phyloP scores from a whole-genome alignment of 2,888 invertebrate species.

The Agonopterix heracliana region DNA sequence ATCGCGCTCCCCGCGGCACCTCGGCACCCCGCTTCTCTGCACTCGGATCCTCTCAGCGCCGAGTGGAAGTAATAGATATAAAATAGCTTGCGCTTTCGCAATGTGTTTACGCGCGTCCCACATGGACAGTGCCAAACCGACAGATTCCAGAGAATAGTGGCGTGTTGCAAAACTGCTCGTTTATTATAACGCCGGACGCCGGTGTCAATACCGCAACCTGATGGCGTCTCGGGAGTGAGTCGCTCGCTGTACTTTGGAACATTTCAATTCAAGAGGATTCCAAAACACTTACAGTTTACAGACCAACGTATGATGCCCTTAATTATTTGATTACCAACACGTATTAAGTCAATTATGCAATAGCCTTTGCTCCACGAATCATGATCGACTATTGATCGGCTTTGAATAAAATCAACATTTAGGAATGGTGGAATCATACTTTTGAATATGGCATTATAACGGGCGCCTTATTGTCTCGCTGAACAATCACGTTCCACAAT shows the following conservation, averaged over 20 bases:
- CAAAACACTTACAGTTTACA: no score
- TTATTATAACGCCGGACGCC: conserved; percentile 22
- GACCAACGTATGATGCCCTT: conserved; percentile 5
- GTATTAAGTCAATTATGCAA: conserved; percentile 3
- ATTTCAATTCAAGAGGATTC: not conserved
- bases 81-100: conserved; percentile 46
- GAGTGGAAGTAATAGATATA: conserved; percentile 36
- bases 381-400: not conserved
- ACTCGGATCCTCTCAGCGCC: conserved; percentile 12
- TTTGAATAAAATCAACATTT: not conserved
- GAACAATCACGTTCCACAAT: conserved; percentile 12
- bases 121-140: conserved; percentile 51
- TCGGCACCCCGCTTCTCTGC: conserved; percentile 21
- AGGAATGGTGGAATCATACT: no score
- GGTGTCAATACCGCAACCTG: conserved; percentile 36
- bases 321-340: conserved; percentile 1
- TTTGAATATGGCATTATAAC: no score
- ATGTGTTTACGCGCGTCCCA: conserved; percentile 50
- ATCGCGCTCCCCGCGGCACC: conserved; percentile 27
- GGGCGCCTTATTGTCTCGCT: conserved; percentile 8
- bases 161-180: conserved; percentile 44
- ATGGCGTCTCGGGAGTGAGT: not conserved
- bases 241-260: no score
- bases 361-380: not conserved
- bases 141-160: conserved; percentile 44